Conservation (phyloP, 2,888 invertebrate genomes). For the Yponomeuta sedellus region DNA sequence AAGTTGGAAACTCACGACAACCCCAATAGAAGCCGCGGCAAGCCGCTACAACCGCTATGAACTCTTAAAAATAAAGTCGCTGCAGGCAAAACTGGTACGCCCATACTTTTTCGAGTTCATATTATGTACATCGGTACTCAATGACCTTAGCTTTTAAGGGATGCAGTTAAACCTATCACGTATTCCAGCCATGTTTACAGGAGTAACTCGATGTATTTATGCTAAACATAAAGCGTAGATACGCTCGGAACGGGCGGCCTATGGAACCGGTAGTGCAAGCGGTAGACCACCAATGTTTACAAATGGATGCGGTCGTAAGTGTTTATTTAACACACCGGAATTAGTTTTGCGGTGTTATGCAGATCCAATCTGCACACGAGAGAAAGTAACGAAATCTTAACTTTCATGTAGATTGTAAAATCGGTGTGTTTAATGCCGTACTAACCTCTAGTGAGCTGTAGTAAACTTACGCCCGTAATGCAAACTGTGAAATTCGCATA, state of each 20-base stretch:
- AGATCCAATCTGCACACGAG: neutral
- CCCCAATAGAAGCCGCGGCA: too few relatives aligned
- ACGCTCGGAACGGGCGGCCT: neutral
- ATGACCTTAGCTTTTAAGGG: neutral
- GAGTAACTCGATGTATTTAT: constrained; percentile 7
- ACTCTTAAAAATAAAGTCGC: too few relatives aligned
- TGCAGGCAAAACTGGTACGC: too few relatives aligned
- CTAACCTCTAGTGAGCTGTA: neutral
- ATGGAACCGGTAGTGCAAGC: neutral
- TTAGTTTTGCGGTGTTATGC: neutral
- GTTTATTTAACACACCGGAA: neutral
- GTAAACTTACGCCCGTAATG: neutral
- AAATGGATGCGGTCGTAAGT: neutral
- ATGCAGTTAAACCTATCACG: neutral
- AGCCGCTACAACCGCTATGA: too few relatives aligned
- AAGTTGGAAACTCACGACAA: too few relatives aligned
- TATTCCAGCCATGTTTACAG: constrained; percentile 4
- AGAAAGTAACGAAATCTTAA: neutral
- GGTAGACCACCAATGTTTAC: neutral
- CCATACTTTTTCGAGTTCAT: neutral
- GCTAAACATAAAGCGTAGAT: neutral
- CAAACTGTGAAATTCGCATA: neutral
- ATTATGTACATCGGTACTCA: neutral
- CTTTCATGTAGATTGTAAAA: neutral
- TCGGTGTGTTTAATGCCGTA: neutral